Base-by-base conservation (phyloP, 2,113 vertebrate genomes). In the Sialia sialis region DNA sequence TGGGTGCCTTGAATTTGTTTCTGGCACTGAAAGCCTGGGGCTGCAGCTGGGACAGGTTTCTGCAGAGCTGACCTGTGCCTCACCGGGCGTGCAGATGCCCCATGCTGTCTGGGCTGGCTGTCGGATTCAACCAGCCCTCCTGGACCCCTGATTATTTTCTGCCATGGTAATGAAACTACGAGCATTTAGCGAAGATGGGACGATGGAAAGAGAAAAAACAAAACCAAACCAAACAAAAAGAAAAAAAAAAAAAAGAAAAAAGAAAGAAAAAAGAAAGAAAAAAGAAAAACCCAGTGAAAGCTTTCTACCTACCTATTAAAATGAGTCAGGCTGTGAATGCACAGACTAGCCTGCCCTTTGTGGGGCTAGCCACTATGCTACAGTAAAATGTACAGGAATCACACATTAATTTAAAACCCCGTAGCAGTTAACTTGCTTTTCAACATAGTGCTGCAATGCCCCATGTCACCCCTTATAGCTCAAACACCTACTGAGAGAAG, bases 301-400 rank as follows among this genome's bases (percentile, higher is more conserved):
- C 98, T 97, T 97, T 88, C 95, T 98, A 98, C 75, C 96, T 98
- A 98, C 96, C 97, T 95, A 97, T 84, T 92, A 97, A 98, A 97
- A 97, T 81, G 97, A 89, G 88, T 95, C 97, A 97, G 97, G 96
- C 96, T 91, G 76, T 69, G 96, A 96, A 92, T 74, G 96, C 96
- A 96, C 95, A 96, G 96, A 87, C 81, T 51, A 93, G 97, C 97
- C 94, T 86, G 91, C 83, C 97, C 92, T 86, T 94, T 68, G 94
- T 32, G 92, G 94, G 96, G 95, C 97, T 94, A 97, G 98, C 97
- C 96, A 97, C 97, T 98, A 97, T 96, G 97, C 98, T 97, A 98
- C 96, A 89, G 95, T 98, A 97, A 97, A 97, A 97, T 80, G 95
- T 97, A 98, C 97, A 97, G 95, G 97, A 98, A 97, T 94, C 97